Conservation (phyloP, 2,888 invertebrate genomes). For the Melipona bicolor region DNA sequence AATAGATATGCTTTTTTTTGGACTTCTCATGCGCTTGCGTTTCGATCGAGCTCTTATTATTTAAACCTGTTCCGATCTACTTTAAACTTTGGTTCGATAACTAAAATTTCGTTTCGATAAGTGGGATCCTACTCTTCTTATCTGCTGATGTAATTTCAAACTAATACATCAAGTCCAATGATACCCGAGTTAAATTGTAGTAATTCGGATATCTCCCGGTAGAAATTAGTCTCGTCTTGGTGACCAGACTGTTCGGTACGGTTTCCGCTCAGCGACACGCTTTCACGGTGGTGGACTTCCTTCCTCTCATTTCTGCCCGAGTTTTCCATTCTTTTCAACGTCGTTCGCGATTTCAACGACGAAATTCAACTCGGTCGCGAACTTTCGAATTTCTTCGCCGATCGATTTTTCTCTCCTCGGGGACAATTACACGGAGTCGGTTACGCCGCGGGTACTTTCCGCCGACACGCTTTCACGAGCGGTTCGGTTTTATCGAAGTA, state of each 20-base stretch:
- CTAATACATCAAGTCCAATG: too few species aligned
- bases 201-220: constrained; percentile 6
- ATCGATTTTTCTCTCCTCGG: constrained; percentile 45
- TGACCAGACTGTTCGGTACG: constrained; percentile 31
- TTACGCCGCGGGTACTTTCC: constrained; percentile 35
- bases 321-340: constrained; percentile 1
- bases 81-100: too few species aligned
- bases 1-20: not conserved
- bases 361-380: constrained; percentile 14
- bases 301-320: not conserved
- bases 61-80: too few species aligned
- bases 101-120: not conserved
- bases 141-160: too few species aligned
- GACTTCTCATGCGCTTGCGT: not conserved
- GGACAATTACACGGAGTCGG: constrained; percentile 38
- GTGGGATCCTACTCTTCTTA: too few species aligned
- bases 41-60: too few species aligned
- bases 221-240: constrained; percentile 33
- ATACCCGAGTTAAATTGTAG: not conserved
- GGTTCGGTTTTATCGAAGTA: constrained; percentile 54
- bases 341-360: constrained; percentile 10
- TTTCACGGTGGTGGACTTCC: constrained; percentile 33
- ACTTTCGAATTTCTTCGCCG: constrained; percentile 62
- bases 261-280: constrained; percentile 55
- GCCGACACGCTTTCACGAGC: constrained; percentile 66